phyloP scores from a whole-genome alignment of 2,113 vertebrate genomes.

The Macheiramphus alcinus region DNA sequence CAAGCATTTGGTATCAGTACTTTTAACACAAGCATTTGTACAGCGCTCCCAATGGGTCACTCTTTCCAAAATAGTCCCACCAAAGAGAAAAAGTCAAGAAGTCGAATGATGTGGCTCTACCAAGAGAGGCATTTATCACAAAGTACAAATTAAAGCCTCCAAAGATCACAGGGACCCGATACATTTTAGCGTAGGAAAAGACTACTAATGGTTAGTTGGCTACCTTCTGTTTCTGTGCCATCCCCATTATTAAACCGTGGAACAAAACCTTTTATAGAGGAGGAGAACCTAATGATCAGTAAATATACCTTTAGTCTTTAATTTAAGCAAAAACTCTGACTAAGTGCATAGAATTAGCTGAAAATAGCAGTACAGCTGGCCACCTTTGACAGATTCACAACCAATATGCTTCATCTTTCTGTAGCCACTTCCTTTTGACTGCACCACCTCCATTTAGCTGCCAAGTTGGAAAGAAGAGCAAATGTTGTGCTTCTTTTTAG shows the following conservation, averaged over 20 bases:
- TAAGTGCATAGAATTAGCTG: conserved; percentile 42
- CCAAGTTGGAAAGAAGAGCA: conserved; percentile 39
- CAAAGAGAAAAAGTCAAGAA: not conserved
- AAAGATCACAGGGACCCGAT: not conserved
- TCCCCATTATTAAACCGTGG: not conserved
- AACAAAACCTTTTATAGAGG: not conserved
- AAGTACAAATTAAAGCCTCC: conserved; percentile 17
- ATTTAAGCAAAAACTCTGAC: conserved; percentile 37
- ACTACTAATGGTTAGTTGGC: not conserved
- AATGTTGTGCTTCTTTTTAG: not conserved
- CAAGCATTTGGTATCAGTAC: not conserved
- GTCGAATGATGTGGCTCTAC: not conserved
- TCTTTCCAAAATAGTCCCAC: not conserved
- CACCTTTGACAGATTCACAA: conserved; percentile 58
- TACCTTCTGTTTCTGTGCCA: not conserved
- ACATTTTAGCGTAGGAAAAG: not conserved
- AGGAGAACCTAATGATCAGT: conserved; percentile 30
- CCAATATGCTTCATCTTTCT: conserved; percentile 21
- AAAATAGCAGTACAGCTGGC: conserved; percentile 63
- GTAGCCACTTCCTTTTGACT: conserved; percentile 45
- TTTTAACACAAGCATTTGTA: not conserved
- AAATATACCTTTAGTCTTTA: conserved; percentile 53
- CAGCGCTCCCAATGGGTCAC: not conserved
- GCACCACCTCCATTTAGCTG: conserved; percentile 40
- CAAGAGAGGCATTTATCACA: not conserved